Evolutionary conservation across 2,113 vertebrate genomes (phyloP), one percentile per base, ranked within the genome.

Genomic region (Okapia johnstoni): DNA sequence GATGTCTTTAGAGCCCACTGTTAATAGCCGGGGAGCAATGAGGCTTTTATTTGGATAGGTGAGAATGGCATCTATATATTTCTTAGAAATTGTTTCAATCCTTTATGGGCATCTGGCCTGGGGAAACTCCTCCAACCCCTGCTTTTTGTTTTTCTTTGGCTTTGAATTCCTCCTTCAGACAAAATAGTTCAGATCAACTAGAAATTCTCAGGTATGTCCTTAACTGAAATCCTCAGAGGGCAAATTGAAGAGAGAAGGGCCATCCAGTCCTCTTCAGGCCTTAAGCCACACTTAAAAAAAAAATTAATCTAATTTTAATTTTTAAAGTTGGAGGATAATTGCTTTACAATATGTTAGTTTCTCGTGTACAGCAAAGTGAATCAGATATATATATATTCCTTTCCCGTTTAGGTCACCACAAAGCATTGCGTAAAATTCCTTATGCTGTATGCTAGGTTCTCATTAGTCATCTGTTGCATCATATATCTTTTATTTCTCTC

Each of bases 1-100:
- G 81, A 17, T 87, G 5, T 84, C 77, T 63, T 1, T 93, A 70
- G 77, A 80, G 17, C 28, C 77, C 28, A 36, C 46, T 91, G 50
- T 54, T 94, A 14, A 2, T 0, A 90, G 79, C 16, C 2, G 8
- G 26, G 50, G 33, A 70, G 50, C 61, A 57, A 3, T 43, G 36
- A 52, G 26, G 58, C 80, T 66, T 85, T 85, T 50, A 15, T 95
- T 90, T 90, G 83, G 28, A 25, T 73, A 40, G n/a, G 26, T 81
- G 90, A 94, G 66, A 95, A 25, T 58, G 70, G n/a, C 60, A 46
- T 96, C 55, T 93, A 52, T 55, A 46, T 91, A 30, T 90, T 95
- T 96, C 80, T 66, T 85, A 86, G 92, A 94, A 36, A 80, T 66
- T 81, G n/a, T 73, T 90, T 48, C 23, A 85, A 2, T 23, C 40